phyloP scores from a whole-genome alignment of 2,113 vertebrate species.

The Meleagris gallopavo region DNA sequence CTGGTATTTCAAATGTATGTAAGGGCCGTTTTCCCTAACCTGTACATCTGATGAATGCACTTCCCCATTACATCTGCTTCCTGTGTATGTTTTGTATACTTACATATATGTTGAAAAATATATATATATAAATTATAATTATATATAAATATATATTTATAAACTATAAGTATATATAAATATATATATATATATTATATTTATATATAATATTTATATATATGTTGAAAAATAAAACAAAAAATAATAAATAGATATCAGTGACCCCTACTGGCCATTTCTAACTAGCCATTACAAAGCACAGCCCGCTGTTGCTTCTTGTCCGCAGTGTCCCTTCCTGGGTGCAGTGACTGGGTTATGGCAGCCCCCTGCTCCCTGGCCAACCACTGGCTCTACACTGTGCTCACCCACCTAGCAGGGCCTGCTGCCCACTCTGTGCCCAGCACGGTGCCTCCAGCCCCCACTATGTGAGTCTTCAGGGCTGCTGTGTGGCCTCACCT shows the following conservation, averaged over 20 bases:
- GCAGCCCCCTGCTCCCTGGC: not conserved
- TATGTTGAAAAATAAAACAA: not conserved
- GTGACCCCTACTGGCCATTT: constrained; percentile 56
- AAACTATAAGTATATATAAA: no score
- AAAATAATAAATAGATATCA: constrained; percentile 46
- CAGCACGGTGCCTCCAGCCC: not conserved
- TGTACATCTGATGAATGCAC: not conserved
- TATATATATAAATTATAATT: no score
- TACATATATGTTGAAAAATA: not conserved
- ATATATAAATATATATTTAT: no score
- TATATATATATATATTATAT: not conserved
- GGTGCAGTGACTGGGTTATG: not conserved
- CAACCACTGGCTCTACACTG: accelerated
- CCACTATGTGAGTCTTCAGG: not conserved
- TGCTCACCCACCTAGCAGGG: accelerated
- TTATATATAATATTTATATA: not conserved
- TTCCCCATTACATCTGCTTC: not conserved
- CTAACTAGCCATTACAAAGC: not conserved
- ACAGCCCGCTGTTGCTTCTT: not conserved
- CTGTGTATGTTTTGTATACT: not conserved
- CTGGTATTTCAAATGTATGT: not conserved
- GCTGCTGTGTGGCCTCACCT: not conserved
- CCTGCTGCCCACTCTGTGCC: not conserved
- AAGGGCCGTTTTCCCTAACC: not conserved
- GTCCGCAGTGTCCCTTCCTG: not conserved